These are phyloP conservation scores for Brienomyrus longianalis DNA, from an alignment of 2,113 vertebrate species.

Conservation along the genomic window DNA sequence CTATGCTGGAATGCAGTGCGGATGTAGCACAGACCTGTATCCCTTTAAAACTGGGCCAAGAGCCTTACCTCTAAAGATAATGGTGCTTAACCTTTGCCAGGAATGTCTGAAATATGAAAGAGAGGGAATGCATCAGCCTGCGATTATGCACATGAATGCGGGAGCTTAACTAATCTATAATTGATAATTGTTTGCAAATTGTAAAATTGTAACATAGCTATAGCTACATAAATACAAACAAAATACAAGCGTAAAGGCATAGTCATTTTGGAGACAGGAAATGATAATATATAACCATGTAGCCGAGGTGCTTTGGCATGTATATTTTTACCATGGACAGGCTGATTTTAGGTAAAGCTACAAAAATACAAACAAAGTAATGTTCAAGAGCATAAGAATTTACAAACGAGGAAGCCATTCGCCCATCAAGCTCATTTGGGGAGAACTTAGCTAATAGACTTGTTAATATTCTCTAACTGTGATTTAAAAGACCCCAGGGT, in stretches of 20 bases:
- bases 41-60: background rate
- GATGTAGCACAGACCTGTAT: background rate
- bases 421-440: too few relatives aligned
- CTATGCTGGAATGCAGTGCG: background rate
- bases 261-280: background rate
- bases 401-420: too few relatives aligned
- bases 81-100: background rate
- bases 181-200: background rate
- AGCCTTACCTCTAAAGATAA: background rate
- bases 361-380: background rate
- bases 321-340: background rate
- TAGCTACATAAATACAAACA: background rate
- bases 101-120: background rate
- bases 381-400: background rate
- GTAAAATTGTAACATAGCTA: background rate
- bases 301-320: background rate
- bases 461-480: too few relatives aligned
- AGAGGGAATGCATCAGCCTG: background rate
- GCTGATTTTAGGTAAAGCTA: background rate
- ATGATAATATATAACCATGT: background rate
- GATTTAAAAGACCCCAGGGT: too few relatives aligned
- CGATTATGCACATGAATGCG: background rate
- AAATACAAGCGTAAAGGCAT: background rate
- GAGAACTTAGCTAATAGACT: too few relatives aligned
- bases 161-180: background rate